Evolutionary conservation across 1,140 invertebrate genomes (phyloP).

Genomic region (Pygmarrhopalites habei): DNA sequence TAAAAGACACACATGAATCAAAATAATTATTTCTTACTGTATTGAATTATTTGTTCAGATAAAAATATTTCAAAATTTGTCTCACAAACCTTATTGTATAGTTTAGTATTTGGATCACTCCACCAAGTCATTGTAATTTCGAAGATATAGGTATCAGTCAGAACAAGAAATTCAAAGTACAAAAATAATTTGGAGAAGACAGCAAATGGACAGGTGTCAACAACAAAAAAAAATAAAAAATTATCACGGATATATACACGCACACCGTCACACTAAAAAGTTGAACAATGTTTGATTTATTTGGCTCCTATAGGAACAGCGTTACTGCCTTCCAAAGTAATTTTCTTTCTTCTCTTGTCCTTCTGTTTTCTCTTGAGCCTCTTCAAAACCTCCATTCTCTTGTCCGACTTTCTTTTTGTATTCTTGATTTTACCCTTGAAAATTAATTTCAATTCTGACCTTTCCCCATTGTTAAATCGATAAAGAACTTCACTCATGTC

Average conservation of each 20-base stretch:
- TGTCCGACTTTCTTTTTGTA: conserved; percentile 21
- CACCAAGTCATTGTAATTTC: conserved; percentile 13
- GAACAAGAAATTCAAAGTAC: too few relatives aligned
- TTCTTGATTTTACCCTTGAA: conserved; percentile 21
- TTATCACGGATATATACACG: too few relatives aligned
- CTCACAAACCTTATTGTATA: background rate
- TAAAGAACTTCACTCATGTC: background rate
- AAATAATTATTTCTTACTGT: too few relatives aligned
- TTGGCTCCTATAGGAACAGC: conserved; percentile 1
- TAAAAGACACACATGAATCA: too few relatives aligned
- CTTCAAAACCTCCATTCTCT: conserved; percentile 4
- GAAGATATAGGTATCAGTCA: too few relatives aligned
- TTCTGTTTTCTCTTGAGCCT: conserved; percentile 9
- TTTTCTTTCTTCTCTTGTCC: background rate
- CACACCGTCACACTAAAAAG: too few relatives aligned
- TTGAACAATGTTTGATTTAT: too few relatives aligned
- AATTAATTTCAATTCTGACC: conserved; percentile 19
- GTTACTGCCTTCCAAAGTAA: background rate
- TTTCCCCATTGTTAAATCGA: conserved; percentile 1
- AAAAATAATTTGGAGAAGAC: too few relatives aligned
- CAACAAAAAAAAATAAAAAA: too few relatives aligned
- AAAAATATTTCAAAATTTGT: too few relatives aligned
- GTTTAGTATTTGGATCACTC: background rate
- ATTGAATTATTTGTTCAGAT: too few relatives aligned
- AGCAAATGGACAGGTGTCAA: too few relatives aligned